Conservation (phyloP, 1,140 invertebrate genomes). For the Anastatus disparis region DNA sequence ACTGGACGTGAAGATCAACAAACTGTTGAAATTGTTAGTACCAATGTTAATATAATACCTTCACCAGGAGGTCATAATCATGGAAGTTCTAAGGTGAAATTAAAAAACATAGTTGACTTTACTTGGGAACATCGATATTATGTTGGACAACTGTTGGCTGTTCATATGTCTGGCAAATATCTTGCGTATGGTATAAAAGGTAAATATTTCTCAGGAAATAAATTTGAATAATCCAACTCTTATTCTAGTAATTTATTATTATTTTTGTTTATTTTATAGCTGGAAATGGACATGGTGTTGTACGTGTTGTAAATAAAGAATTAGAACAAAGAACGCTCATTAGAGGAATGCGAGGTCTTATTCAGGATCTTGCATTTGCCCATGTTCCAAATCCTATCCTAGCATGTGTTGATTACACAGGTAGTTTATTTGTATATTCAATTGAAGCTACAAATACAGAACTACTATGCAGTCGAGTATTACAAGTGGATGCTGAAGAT, state of each 20-base stretch:
- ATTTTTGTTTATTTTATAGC: conserved; percentile 59
- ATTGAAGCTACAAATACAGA: conserved; percentile 74
- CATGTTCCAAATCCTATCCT: conserved; percentile 82
- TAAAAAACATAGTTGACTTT: conserved; percentile 91
- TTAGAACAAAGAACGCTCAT: conserved; percentile 81
- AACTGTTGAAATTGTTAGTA: conserved; percentile 74
- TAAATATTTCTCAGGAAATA: conserved; percentile 57
- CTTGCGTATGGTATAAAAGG: conserved; percentile 92
- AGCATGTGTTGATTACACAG: conserved; percentile 86
- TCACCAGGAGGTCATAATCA: conserved; percentile 76
- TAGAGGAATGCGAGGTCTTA: conserved; percentile 86
- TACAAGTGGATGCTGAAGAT: conserved; percentile 65
- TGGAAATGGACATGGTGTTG: conserved; percentile 78
- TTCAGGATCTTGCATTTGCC: conserved; percentile 91
- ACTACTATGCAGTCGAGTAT: conserved; percentile 69
- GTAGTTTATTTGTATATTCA: conserved; percentile 84
- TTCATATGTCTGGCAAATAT: conserved; percentile 86
- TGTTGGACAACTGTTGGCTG: conserved; percentile 86
- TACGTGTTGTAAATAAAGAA: conserved; percentile 83
- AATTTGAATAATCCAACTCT: background rate
- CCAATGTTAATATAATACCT: conserved; percentile 77
- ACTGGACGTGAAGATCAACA: conserved; percentile 76
- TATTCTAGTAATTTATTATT: background rate
- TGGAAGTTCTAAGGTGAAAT: conserved; percentile 88
- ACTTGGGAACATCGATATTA: conserved; percentile 91